These are phyloP conservation scores for Drosophila imparisetae DNA, from an alignment of 2,888 invertebrate species.

Conservation along the genomic window DNA sequence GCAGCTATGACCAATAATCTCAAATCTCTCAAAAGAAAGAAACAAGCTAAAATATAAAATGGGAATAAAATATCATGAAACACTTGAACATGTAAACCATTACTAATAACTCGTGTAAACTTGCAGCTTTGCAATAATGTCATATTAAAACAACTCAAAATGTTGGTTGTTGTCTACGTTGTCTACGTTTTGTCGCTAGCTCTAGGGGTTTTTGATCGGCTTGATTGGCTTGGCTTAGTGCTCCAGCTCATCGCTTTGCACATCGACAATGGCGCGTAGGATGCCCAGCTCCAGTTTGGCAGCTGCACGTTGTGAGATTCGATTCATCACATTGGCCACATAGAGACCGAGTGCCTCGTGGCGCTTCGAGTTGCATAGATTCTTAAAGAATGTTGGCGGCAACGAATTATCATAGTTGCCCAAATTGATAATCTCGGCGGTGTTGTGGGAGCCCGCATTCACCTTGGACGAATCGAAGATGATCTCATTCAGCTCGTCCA, in stretches of 20 bases:
- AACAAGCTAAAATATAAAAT: not conserved
- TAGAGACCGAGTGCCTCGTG: slow-evolving; percentile 83
- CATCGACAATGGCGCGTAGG: slow-evolving; percentile 83
- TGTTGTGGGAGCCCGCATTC: slow-evolving; percentile 41
- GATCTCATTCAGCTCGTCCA: slow-evolving; percentile 82
- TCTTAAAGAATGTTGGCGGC: slow-evolving; percentile 84
- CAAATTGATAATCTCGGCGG: slow-evolving; percentile 79
- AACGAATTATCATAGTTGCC: slow-evolving; percentile 83
- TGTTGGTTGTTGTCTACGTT: slow-evolving; percentile 16
- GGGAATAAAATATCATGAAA: not conserved
- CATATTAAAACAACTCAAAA: slow-evolving; percentile 28
- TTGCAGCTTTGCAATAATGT: slow-evolving; percentile 11
- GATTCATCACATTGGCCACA: slow-evolving; percentile 84
- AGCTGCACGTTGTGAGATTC: slow-evolving; percentile 78
- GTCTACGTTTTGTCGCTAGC: slow-evolving; percentile 25
- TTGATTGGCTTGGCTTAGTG: slow-evolving; percentile 54
- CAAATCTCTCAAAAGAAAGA: not conserved
- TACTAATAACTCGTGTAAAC: slow-evolving; percentile 20
- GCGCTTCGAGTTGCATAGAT: slow-evolving; percentile 83
- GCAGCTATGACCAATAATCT: not conserved
- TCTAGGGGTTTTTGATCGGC: slow-evolving; percentile 11
- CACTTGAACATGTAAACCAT: slow-evolving; percentile 5
- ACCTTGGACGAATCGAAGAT: slow-evolving; percentile 75
- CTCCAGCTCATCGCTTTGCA: slow-evolving; percentile 82
- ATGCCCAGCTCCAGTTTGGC: slow-evolving; percentile 83